Evolutionary conservation across 2,113 vertebrate genomes (phyloP).

Genomic region (Seriola aureovittata): DNA sequence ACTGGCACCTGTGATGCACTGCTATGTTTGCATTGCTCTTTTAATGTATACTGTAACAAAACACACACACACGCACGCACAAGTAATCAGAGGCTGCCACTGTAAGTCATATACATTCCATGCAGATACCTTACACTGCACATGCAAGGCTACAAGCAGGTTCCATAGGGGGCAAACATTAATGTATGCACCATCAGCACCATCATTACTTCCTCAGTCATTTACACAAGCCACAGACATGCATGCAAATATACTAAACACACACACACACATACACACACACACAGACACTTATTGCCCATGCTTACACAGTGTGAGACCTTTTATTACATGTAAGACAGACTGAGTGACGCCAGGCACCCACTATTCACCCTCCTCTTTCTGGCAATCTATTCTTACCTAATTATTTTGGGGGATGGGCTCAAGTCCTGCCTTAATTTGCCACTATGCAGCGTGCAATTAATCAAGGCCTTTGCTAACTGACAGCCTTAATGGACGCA

Average conservation of each 20-base stretch:
- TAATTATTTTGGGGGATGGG: conserved; percentile 76
- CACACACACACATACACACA: conserved; percentile 9
- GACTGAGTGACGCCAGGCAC: conserved; percentile 43
- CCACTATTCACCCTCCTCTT: conserved; percentile 58
- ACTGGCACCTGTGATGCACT: conserved; percentile 33
- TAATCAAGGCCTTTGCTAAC: conserved; percentile 78
- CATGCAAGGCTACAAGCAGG: conserved; percentile 10
- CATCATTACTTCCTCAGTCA: conserved; percentile 23
- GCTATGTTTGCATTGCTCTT: conserved; percentile 3
- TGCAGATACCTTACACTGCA: background rate
- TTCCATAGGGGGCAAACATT: conserved; percentile 11
- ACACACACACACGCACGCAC: background rate
- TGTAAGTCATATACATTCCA: background rate
- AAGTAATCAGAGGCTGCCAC: conserved; percentile 11
- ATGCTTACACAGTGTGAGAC: conserved; percentile 51
- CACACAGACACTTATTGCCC: conserved; percentile 26
- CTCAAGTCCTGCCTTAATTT: conserved; percentile 79
- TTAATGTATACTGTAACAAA: conserved; percentile 8
- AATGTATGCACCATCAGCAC: conserved; percentile 43
- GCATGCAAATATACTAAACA: conserved; percentile 37
- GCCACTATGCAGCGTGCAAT: conserved; percentile 75
- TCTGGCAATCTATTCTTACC: conserved; percentile 78
- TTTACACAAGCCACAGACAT: conserved; percentile 33
- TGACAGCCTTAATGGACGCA: conserved; percentile 81
- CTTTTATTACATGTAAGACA: conserved; percentile 64